Percentiles rank a stretch among this genome's conserved stretches.
phyloP scores from a whole-genome alignment of 1,140 invertebrate species.

The Stegodyphus dumicola region DNA sequence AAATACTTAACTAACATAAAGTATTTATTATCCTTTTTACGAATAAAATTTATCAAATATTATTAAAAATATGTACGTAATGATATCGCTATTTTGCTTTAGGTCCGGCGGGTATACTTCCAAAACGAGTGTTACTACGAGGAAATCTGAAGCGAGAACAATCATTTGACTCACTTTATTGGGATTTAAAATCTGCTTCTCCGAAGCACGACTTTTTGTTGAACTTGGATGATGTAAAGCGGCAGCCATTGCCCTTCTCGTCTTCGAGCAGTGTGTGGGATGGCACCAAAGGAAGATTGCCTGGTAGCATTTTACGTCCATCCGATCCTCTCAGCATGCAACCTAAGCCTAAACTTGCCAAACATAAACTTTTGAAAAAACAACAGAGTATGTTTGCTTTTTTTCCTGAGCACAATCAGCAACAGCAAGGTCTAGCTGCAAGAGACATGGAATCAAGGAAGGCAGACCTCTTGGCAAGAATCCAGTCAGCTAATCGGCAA shows the following conservation, averaged over 20 bases:
- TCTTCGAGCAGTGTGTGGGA: constrained; percentile 45
- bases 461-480: constrained; percentile 33
- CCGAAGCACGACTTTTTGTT: constrained; percentile 48
- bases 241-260: constrained; percentile 10
- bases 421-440: background rate
- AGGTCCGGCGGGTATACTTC: constrained; percentile 20
- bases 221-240: constrained; percentile 41
- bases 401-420: constrained; percentile 53
- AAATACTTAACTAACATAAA: no score
- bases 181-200: constrained; percentile 59
- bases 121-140: constrained; percentile 55
- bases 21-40: no score
- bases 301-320: background rate
- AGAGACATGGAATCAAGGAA: constrained; percentile 30
- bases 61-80: background rate
- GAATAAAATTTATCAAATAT: no score
- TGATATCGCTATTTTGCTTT: background rate
- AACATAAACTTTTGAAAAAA: constrained; percentile 66
- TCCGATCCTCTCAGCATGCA: constrained; percentile 36
- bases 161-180: constrained; percentile 65
- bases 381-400: constrained; percentile 65
- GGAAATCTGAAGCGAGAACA: constrained; percentile 64
- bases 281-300: constrained; percentile 18
- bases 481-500: constrained; percentile 39
- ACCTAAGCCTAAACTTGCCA: constrained; percentile 56